Percentiles rank a stretch among this genome's conserved stretches.
Conservation (phyloP, 2,888 invertebrate species). For the Drosophila heteroneura region DNA sequence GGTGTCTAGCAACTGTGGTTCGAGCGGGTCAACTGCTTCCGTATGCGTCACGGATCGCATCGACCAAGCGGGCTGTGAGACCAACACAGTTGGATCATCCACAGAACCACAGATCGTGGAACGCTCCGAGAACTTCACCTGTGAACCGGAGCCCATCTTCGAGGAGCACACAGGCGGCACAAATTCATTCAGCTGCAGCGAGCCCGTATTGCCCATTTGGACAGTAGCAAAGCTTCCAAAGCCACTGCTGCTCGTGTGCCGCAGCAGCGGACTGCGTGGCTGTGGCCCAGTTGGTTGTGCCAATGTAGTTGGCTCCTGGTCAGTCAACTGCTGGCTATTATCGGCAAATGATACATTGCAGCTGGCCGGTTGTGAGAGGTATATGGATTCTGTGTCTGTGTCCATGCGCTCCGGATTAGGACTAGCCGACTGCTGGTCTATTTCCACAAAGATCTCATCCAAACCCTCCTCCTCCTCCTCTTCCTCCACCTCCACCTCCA, state of each 20-base stretch:
- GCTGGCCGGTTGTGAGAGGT: slow-evolving; percentile 66
- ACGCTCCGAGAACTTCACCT: slow-evolving; percentile 74
- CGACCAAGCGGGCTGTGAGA: slow-evolving; percentile 6
- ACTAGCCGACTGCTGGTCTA: slow-evolving; percentile 43
- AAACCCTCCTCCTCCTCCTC: slow-evolving; percentile 33
- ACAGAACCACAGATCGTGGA: slow-evolving; percentile 75
- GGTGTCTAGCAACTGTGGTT: slow-evolving; percentile 68
- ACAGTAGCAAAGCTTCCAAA: slow-evolving; percentile 57
- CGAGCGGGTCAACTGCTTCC: not conserved
- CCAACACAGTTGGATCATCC: slow-evolving; percentile 45
- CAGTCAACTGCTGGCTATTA: not conserved
- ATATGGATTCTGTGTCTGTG: slow-evolving; percentile 60
- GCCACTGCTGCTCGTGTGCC: slow-evolving; percentile 57
- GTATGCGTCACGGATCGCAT: not conserved
- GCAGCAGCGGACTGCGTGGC: slow-evolving; percentile 60
- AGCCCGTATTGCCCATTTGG: slow-evolving; percentile 33
- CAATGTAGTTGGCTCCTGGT: not conserved
- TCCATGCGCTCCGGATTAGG: slow-evolving; percentile 19
- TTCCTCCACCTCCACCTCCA: not conserved
- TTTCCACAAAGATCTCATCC: slow-evolving; percentile 64
- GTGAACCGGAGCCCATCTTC: slow-evolving; percentile 58
- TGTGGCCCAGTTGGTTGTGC: slow-evolving; percentile 65
- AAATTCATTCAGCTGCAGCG: slow-evolving; percentile 61
- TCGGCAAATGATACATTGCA: slow-evolving; percentile 55
- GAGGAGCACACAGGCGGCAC: slow-evolving; percentile 80